Evolutionary conservation across 2,113 vertebrate genomes (phyloP).

Genomic region (Guaruba guarouba): DNA sequence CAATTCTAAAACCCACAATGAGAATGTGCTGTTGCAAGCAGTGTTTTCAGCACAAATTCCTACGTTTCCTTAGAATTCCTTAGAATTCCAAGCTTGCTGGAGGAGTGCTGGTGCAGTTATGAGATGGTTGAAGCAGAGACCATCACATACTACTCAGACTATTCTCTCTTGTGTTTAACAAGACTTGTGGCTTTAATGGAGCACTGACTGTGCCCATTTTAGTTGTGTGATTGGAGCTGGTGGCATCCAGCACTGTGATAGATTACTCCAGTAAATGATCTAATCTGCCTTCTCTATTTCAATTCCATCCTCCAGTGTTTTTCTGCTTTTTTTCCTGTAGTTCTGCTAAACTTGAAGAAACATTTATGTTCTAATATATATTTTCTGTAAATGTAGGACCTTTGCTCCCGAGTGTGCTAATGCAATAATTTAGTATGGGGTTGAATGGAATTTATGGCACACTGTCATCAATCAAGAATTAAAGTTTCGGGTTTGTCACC

Average conservation of each 20-base stretch:
- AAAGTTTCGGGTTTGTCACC: neutral
- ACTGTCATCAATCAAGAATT: neutral
- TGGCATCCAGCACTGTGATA: neutral
- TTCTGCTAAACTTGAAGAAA: neutral
- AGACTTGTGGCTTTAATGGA: neutral
- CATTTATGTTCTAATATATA: neutral
- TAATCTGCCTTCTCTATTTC: neutral
- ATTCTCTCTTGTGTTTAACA: neutral
- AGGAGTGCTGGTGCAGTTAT: neutral
- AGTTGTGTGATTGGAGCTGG: neutral
- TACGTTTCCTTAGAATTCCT: neutral
- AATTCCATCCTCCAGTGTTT: neutral
- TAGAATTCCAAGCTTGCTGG: neutral
- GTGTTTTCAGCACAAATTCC: neutral
- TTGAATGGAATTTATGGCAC: neutral
- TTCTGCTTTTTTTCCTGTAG: neutral
- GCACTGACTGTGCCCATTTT: neutral
- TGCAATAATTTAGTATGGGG: neutral
- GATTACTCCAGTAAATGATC: neutral
- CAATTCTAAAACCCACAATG: neutral
- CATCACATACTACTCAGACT: rapidly evolving
- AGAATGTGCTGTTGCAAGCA: neutral
- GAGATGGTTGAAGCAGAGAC: neutral
- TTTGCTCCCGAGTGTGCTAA: neutral
- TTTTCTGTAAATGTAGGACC: neutral